Evolutionary conservation across 2,113 vertebrate species (phyloP).

Genomic region (Diadophis punctatus): DNA sequence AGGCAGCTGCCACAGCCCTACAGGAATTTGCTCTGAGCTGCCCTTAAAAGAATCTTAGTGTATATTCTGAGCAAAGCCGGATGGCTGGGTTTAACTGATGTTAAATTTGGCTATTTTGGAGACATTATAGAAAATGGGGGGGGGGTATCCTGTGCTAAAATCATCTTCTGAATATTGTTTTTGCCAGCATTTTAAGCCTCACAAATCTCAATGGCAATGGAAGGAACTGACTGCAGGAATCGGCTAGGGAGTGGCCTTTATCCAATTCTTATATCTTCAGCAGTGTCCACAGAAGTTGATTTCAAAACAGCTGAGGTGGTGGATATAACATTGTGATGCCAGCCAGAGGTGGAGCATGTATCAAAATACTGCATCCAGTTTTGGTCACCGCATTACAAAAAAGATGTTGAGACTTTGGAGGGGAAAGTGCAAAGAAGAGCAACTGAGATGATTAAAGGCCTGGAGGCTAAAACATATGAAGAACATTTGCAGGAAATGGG

Average conservation of each 20-base stretch:
- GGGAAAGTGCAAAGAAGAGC: too few relatives aligned
- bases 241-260: background rate
- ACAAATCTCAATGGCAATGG: background rate
- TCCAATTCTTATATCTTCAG: background rate
- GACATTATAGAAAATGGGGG: background rate
- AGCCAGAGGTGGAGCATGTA: background rate
- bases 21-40: background rate
- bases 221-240: background rate
- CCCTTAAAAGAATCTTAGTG: background rate
- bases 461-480: too few relatives aligned
- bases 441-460: too few relatives aligned
- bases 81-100: background rate
- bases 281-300: background rate
- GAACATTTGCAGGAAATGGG: too few relatives aligned
- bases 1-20: background rate
- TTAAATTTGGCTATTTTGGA: background rate
- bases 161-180: too few relatives aligned
- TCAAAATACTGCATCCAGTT: background rate
- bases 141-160: background rate
- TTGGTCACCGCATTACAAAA: background rate
- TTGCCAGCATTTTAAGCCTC: background rate
- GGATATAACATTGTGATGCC: background rate
- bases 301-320: background rate
- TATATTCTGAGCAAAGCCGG: background rate
- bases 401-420: too few relatives aligned